phyloP scores from a whole-genome alignment of 2,888 invertebrate genomes.

The Magallana nippona region DNA sequence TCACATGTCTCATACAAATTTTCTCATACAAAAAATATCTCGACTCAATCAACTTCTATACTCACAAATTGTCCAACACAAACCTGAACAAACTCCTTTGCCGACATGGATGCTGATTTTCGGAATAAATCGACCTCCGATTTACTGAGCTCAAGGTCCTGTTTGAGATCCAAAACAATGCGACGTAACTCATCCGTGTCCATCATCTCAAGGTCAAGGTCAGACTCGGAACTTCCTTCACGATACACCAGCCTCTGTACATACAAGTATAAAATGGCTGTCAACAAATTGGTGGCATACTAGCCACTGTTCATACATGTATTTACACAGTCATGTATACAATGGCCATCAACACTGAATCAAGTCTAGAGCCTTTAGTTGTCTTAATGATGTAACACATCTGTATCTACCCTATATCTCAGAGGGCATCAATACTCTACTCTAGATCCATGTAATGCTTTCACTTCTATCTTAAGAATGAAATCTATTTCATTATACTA shows the following conservation, averaged over 20 bases:
- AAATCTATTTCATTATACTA: no score
- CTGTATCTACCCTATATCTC: no score
- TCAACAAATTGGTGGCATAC: not conserved
- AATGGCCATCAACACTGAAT: no score
- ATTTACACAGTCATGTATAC: not conserved
- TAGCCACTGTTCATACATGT: not conserved
- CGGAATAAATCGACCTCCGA: slow-evolving; percentile 60
- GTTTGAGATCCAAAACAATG: slow-evolving; percentile 51
- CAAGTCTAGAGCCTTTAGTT: no score
- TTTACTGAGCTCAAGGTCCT: slow-evolving; percentile 53
- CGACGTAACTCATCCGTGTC: slow-evolving; percentile 43
- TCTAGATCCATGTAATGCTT: no score
- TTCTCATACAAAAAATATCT: no score
- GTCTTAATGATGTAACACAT: no score
- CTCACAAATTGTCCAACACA: not conserved
- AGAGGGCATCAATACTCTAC: no score
- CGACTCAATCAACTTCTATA: no score
- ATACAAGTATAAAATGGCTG: not conserved
- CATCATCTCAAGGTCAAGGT: slow-evolving; percentile 38
- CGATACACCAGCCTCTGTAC: slow-evolving; percentile 15
- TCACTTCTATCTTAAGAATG: no score
- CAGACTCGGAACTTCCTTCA: slow-evolving; percentile 30
- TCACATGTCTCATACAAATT: no score
- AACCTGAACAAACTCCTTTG: slow-evolving; percentile 61
- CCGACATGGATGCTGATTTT: slow-evolving; percentile 48